These are phyloP conservation scores for Hofmannophila pseudospretella DNA, from an alignment of 2,888 invertebrate species.

Conservation along the genomic window DNA sequence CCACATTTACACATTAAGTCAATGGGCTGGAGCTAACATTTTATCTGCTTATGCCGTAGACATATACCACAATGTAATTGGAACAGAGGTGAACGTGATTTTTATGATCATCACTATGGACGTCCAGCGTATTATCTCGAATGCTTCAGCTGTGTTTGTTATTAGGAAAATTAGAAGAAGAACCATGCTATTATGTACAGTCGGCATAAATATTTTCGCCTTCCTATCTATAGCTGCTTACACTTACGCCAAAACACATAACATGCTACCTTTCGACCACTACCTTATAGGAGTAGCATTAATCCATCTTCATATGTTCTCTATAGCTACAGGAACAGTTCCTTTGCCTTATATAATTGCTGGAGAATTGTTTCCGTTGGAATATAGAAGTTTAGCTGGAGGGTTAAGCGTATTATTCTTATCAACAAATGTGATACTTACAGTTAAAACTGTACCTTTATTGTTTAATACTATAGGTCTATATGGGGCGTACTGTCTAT, in stretches of 20 bases:
- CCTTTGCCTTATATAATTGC: conserved; percentile 83
- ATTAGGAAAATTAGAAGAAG: conserved; percentile 54
- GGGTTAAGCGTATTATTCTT: conserved; percentile 37
- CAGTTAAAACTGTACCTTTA: conserved; percentile 33
- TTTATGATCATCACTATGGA: conserved; percentile 50
- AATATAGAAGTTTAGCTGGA: conserved; percentile 61
- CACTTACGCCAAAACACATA: conserved; percentile 32
- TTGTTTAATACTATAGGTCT: conserved; percentile 36
- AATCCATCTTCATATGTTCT: conserved; percentile 50
- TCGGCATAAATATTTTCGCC: conserved; percentile 38
- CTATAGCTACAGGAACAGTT: conserved; percentile 75
- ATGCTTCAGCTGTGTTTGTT: conserved; percentile 43
- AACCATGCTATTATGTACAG: conserved; percentile 43
- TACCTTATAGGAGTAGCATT: conserved; percentile 39
- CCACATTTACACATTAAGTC: conserved; percentile 46
- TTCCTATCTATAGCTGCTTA: conserved; percentile 42
- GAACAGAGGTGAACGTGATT: conserved; percentile 34
- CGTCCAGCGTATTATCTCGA: conserved; percentile 50
- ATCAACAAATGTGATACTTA: conserved; percentile 34
- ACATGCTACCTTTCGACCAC: conserved; percentile 32
- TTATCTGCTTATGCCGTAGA: conserved; percentile 46
- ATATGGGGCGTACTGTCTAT: conserved; percentile 30
- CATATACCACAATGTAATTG: conserved; percentile 45
- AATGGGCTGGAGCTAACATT: conserved; percentile 52
- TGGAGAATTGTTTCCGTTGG: conserved; percentile 53